These are phyloP conservation scores for Myotis planiceps DNA, from an alignment of 2,797 vertebrate species.

Conservation along the genomic window DNA sequence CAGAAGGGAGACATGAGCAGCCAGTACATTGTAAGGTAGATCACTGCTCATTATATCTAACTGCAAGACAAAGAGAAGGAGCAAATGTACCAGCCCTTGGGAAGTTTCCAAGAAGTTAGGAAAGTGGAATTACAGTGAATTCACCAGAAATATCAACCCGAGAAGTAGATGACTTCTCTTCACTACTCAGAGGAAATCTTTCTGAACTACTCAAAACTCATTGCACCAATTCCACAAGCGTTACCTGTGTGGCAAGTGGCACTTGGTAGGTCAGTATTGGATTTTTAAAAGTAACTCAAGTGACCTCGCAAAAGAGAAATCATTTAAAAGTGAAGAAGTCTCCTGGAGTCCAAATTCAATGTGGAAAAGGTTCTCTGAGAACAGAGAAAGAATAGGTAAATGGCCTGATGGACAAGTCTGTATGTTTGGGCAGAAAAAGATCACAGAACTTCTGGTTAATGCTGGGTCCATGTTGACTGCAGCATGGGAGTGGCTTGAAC, in stretches of 20 bases:
- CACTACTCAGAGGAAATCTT: not conserved
- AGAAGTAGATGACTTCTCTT: not conserved
- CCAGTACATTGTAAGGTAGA: not conserved
- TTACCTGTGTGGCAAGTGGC: not conserved
- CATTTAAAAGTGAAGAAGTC: constrained; percentile 28
- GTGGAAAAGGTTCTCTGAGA: not conserved
- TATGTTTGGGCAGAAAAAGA: not conserved
- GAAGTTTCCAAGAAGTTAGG: constrained; percentile 37
- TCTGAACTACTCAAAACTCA: not conserved
- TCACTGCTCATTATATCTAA: not conserved
- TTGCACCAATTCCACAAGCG: not conserved
- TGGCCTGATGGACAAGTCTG: not conserved
- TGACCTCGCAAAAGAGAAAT: constrained; percentile 42
- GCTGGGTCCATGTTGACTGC: not conserved
- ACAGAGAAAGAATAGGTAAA: not conserved
- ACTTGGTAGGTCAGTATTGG: not conserved
- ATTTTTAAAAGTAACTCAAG: constrained; percentile 33
- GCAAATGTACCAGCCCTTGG: not conserved
- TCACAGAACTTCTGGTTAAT: not conserved
- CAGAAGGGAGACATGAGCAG: not conserved
- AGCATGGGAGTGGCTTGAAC: not conserved
- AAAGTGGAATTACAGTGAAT: not conserved
- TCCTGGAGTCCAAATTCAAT: not conserved
- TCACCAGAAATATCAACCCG: not conserved
- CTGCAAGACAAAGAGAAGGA: not conserved